These are phyloP conservation scores for Crematogaster levior DNA, from an alignment of 2,888 invertebrate genomes.

Conservation along the genomic window DNA sequence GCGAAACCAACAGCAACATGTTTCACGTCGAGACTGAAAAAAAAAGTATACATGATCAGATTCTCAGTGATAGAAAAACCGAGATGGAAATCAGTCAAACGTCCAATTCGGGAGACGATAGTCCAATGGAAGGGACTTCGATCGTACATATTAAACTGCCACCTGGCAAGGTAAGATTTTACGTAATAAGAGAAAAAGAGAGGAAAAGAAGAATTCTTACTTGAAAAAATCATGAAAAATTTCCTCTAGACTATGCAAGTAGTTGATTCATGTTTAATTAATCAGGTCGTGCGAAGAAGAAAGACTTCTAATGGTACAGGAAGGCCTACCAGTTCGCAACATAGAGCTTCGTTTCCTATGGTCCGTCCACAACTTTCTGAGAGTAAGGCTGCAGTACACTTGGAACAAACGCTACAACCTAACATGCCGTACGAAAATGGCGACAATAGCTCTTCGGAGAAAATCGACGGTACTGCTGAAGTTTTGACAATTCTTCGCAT, in stretches of 20 bases:
- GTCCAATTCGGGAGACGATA: conserved; percentile 86
- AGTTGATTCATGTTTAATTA: conserved; percentile 9
- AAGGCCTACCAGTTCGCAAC: conserved; percentile 84
- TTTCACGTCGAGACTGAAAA: conserved; percentile 49
- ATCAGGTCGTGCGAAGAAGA: conserved; percentile 88
- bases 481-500: conserved; percentile 19
- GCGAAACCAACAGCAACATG: conserved; percentile 53
- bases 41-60: conserved; percentile 60
- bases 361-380: conserved; percentile 87
- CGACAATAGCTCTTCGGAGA: conserved; percentile 84
- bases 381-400: conserved; percentile 86
- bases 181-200: neutral
- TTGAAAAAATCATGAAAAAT: neutral
- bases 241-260: neutral
- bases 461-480: conserved; percentile 81
- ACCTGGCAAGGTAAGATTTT: conserved; percentile 89
- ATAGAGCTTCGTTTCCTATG: conserved; percentile 90
- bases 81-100: conserved; percentile 83
- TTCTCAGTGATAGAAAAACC: conserved; percentile 71
- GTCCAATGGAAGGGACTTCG: conserved; percentile 88
- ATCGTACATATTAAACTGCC: conserved; percentile 90
- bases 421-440: conserved; percentile 82
- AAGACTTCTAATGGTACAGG: conserved; percentile 85
- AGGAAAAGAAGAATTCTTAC: too few relatives aligned
- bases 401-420: conserved; percentile 86